These are phyloP conservation scores for Aurelia aurita DNA, from an alignment of 30 jellyfish, hydroid and myxozoan genomes.

Conservation along the genomic window DNA sequence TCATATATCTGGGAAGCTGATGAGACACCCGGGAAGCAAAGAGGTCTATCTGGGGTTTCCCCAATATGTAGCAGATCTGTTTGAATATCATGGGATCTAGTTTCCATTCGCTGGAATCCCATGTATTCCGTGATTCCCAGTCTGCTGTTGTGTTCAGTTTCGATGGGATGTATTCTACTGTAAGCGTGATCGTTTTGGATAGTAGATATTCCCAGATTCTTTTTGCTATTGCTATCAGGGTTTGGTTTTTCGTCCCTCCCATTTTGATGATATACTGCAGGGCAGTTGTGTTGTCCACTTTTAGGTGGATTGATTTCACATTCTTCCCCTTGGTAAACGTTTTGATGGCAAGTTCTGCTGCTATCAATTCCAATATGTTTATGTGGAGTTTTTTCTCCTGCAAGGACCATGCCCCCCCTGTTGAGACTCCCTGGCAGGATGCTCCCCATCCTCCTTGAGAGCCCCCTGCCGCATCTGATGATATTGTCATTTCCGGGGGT, in stretches of 20 bases:
- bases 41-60: too few species aligned
- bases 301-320: neutral
- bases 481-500: neutral
- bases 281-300: constrained; percentile 15
- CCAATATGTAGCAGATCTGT: neutral
- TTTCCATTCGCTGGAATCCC: constrained; percentile 6
- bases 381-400: constrained; percentile 8
- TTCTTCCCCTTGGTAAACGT: constrained; percentile 27
- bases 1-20: neutral
- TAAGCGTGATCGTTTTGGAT: constrained; percentile 8
- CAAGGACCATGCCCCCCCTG: constrained; percentile 28
- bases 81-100: neutral
- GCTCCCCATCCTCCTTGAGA: constrained; percentile 4
- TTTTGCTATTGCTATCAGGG: constrained; percentile 1
- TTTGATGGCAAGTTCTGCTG: constrained; percentile 44
- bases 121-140: constrained; percentile 8
- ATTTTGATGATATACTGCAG: neutral
- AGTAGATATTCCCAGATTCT: constrained; percentile 5
- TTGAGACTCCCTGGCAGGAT: constrained; percentile 18
- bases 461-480: constrained; percentile 44
- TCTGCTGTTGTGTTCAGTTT: constrained; percentile 10
- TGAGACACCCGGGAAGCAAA: neutral
- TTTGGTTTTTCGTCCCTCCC: constrained; percentile 7
- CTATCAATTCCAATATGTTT: constrained; percentile 40
- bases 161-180: constrained; percentile 23